Base-by-base conservation (phyloP, 2,888 invertebrate genomes). In the Acanthoscelides obtectus region DNA sequence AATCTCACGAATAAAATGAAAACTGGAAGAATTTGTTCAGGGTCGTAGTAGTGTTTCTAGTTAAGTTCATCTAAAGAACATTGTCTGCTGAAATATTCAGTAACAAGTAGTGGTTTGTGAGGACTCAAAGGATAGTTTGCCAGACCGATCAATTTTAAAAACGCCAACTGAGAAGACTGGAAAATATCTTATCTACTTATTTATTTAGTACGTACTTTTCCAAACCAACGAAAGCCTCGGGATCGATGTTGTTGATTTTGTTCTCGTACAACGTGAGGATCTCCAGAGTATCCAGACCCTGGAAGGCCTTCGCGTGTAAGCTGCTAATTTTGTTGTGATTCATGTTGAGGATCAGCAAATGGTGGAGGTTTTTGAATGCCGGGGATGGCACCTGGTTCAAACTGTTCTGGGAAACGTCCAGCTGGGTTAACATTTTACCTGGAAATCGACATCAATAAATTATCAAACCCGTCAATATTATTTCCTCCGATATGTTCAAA, bases 191-290 rank as follows among this genome's bases (percentile, higher is more conserved):
- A n/a, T n/a, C n/a, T n/a, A n/a, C n/a, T n/a, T n/a, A n/a, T n/a
- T 22, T 68, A 21, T 66, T n/a, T 12, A 66, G 17, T 69, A 88
- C 91, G 90, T 87, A 95, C 94, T 94, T 95, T 80, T 95, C 95
- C 6, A 96, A 87, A 71, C 96, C 96, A 77, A 92, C 90, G 84
- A 96, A 96, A 63, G 96, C 95, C 75, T 94, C 93, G 12, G 90
- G 88, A 82, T 95, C 95, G 76, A 96, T 91, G 70, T 87, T 88
- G 78, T 90, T 90, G 81, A 96, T 92, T 86, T 91, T 92, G 84
- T 95, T 95, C 84, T 95, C 96, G 84, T 96, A 96, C 63, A 96
- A 86, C 17, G 94, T 94, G 64, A 97, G 88, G 76, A 96, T 94
- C 84, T 96, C 94, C 77, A 96, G 86, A 2, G 95, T 94, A 81